Evolutionary conservation across 2,888 invertebrate genomes (phyloP), one percentile per base, ranked within the genome.

Genomic region (Bedellia somnulentella): DNA sequence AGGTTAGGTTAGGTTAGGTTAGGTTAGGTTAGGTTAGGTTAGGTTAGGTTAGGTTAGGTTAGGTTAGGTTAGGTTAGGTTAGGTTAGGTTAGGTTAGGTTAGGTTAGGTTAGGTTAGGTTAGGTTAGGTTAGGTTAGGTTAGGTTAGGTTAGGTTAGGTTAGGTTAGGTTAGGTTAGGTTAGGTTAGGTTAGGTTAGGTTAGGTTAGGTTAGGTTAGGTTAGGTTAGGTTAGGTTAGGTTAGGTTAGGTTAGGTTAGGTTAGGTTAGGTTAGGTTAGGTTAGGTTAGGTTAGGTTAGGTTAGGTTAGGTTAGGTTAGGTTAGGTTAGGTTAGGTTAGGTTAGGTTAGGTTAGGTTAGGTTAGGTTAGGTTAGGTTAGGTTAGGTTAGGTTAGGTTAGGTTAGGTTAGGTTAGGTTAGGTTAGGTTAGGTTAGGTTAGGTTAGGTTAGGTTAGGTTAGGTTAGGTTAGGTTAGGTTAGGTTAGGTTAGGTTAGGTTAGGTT

Each of bases 61-160:
- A 31, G 31, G 31, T 31, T 31, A 31, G 31, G 31, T 31, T 31
- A 31, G 31, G 31, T 31, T 31, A 31, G 31, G 31, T 31, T 31
- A 32, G 31, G 31, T 31, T 26, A 26, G 26, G 26, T 26, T 26
- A 26, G 26, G 26, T 26, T 16, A 32, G 32, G 32, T 32, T 32
- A 32, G 32, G 32, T 32, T 32, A 32, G 32, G 32, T 32, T 32
- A 32, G 32, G 32, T 32, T 32, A 32, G 26, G 29, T 22, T 27
- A 27, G 27, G 27, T 27, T 27, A 27, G 27, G 29, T 29, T 29
- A 29, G 29, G 29, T 29, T 29, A 29, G 26, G 31, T 31, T 31
- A 31, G 31, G 31, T 31, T 31, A 31, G 31, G 30, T 31, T 31
- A 31, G 31, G 31, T 31, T 31, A 31, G 31, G 31, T 31, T 31